These are phyloP conservation scores for Loxodonta africana DNA, from an alignment of 2,113 vertebrate species.

Conservation along the genomic window DNA sequence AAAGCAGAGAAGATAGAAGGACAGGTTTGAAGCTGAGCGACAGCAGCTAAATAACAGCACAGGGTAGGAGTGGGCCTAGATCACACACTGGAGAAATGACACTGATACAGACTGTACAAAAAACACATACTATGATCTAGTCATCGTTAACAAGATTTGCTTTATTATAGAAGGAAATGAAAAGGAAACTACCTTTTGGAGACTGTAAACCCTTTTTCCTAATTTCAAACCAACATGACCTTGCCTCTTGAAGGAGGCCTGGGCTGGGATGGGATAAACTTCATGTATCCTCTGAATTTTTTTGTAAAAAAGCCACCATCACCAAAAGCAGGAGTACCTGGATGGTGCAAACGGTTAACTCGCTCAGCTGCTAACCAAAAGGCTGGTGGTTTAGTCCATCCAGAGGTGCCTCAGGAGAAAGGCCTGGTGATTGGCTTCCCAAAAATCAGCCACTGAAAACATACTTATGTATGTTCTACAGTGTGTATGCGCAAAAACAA, in stretches of 20 bases:
- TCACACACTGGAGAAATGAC: constrained; percentile 11
- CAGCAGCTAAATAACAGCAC: no score
- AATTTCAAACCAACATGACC: constrained; percentile 1
- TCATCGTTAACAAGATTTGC: background rate
- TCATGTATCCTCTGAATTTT: background rate
- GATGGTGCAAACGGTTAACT: background rate
- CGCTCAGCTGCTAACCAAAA: background rate
- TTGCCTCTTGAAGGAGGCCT: background rate
- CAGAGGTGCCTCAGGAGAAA: background rate
- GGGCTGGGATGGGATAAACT: constrained; percentile 15
- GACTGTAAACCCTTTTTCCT: constrained; percentile 10
- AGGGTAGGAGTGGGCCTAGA: background rate
- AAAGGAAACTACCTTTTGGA: constrained; percentile 17
- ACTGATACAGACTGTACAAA: constrained; percentile 74
- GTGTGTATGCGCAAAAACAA: background rate
- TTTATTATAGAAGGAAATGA: constrained; percentile 44
- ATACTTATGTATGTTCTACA: background rate
- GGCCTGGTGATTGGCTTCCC: background rate
- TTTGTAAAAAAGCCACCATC: background rate
- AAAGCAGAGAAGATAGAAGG: background rate
- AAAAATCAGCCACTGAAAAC: background rate
- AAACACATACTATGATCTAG: constrained; percentile 58
- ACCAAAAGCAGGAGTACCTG: background rate
- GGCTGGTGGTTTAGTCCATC: background rate
- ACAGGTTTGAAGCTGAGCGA: background rate